Conservation (phyloP, 2,113 vertebrate species). For the Oxygymnocypris stewartii region DNA sequence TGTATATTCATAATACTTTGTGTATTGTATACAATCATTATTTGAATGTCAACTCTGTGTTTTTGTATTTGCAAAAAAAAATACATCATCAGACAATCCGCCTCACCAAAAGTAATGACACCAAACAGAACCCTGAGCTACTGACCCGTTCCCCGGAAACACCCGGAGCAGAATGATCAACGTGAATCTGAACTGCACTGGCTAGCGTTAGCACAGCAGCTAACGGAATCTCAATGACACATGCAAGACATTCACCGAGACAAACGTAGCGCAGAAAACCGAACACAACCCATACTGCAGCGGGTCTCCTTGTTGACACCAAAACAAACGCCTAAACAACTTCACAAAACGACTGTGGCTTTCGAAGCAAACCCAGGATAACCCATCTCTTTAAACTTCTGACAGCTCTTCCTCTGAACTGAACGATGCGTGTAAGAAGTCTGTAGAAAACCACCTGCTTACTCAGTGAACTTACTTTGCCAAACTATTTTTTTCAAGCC, state of each 20-base stretch:
- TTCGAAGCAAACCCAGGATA: neutral
- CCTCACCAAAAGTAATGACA: too few relatives aligned
- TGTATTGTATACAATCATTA: too few relatives aligned
- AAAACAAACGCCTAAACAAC: neutral
- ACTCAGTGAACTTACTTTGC: constrained; percentile 74
- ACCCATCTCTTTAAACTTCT: neutral
- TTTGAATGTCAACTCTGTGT: too few relatives aligned
- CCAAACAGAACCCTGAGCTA: neutral
- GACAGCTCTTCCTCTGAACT: neutral
- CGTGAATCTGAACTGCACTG: neutral
- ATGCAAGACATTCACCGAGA: neutral
- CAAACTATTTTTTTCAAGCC: constrained; percentile 75
- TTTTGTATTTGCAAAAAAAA: too few relatives aligned
- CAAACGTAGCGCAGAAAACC: neutral
- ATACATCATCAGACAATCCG: too few relatives aligned
- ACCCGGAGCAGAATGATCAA: neutral
- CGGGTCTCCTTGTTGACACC: neutral
- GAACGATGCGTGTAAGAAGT: too few relatives aligned
- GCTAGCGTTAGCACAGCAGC: constrained; percentile 21
- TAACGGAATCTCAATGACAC: constrained; percentile 14
- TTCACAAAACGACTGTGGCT: neutral
- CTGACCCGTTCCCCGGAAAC: neutral
- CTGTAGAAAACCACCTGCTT: neutral
- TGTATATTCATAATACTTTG: too few relatives aligned
- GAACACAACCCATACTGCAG: neutral